Percentiles rank a stretch among this genome's conserved stretches.
phyloP scores from a whole-genome alignment of 1,140 invertebrate genomes.

The Zelostemma sp. region DNA sequence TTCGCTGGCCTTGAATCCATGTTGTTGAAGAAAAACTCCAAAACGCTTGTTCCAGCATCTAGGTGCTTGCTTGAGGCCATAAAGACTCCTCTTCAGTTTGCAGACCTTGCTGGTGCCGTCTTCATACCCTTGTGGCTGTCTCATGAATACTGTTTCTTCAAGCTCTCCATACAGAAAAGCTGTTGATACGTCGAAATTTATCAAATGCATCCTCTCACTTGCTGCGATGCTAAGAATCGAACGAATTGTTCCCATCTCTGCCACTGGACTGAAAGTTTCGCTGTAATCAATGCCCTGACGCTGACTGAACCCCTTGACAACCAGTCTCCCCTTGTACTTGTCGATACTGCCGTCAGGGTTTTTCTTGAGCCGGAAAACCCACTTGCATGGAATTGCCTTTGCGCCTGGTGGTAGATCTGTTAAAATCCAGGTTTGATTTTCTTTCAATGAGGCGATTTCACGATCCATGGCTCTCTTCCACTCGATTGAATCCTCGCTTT shows the following conservation, averaged over 20 bases:
- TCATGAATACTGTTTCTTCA: conserved; percentile 57
- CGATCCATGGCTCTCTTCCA: conserved; percentile 19
- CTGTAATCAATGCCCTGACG: conserved; percentile 45
- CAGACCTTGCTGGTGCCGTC: conserved; percentile 34
- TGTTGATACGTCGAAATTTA: conserved; percentile 59
- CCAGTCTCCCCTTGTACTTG: conserved; percentile 49
- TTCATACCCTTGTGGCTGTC: conserved; percentile 57
- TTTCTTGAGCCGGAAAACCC: conserved; percentile 55
- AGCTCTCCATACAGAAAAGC: conserved; percentile 60
- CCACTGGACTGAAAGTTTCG: conserved; percentile 56
- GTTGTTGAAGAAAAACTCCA: not conserved
- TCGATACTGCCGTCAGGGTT: conserved; percentile 43
- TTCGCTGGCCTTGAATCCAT: conserved; percentile 1
- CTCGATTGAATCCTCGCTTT: not conserved
- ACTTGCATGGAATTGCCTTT: conserved; percentile 40
- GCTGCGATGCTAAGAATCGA: conserved; percentile 18
- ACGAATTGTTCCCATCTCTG: conserved; percentile 42
- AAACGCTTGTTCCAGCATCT: conserved; percentile 56
- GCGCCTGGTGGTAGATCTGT: conserved; percentile 9
- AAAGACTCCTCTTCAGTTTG: conserved; percentile 57
- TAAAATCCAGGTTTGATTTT: conserved; percentile 26
- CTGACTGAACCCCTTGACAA: conserved; percentile 39
- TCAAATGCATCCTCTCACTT: conserved; percentile 14
- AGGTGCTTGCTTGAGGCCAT: conserved; percentile 64
- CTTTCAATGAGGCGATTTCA: conserved; percentile 17